Conservation (phyloP, 2,113 vertebrate species). For the Eleginops maclovinus region DNA sequence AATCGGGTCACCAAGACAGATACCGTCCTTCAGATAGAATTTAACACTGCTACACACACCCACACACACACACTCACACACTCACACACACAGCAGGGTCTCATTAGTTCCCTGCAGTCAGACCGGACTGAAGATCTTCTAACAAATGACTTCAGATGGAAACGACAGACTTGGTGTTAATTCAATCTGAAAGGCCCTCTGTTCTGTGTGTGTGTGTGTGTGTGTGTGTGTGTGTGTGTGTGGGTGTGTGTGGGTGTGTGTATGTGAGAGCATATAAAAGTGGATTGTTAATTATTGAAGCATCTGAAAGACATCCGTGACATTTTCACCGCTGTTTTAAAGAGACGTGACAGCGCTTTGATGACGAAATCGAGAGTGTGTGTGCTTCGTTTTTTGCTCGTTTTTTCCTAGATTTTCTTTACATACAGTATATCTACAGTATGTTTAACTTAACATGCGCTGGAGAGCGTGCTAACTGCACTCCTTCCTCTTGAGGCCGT, state of each 20-base stretch:
- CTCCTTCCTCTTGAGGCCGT: background rate
- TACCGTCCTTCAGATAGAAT: too few relatives aligned
- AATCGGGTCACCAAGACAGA: too few relatives aligned
- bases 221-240: constrained; percentile 28
- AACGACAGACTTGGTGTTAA: constrained; percentile 46
- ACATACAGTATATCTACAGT: too few relatives aligned
- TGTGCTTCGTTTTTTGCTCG: constrained; percentile 13
- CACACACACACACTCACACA: constrained; percentile 14
- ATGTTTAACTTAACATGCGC: too few relatives aligned
- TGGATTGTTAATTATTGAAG: constrained; percentile 62
- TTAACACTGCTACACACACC: background rate
- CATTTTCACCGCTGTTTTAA: constrained; percentile 58
- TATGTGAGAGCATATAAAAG: constrained; percentile 64
- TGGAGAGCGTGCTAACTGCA: too few relatives aligned
- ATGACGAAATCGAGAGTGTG: constrained; percentile 56
- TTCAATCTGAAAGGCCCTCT: constrained; percentile 38
- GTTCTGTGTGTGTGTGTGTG: constrained; percentile 10
- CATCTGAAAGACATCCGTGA: constrained; percentile 63
- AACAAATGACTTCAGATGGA: constrained; percentile 60
- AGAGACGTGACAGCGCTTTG: constrained; percentile 55
- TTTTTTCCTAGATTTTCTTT: too few relatives aligned
- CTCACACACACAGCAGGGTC: constrained; percentile 25
- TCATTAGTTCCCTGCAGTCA: constrained; percentile 44
- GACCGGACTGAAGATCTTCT: constrained; percentile 55
- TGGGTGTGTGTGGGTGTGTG: background rate